Evolutionary conservation across 2,113 vertebrate species (phyloP).

Genomic region (Columbina picui): DNA sequence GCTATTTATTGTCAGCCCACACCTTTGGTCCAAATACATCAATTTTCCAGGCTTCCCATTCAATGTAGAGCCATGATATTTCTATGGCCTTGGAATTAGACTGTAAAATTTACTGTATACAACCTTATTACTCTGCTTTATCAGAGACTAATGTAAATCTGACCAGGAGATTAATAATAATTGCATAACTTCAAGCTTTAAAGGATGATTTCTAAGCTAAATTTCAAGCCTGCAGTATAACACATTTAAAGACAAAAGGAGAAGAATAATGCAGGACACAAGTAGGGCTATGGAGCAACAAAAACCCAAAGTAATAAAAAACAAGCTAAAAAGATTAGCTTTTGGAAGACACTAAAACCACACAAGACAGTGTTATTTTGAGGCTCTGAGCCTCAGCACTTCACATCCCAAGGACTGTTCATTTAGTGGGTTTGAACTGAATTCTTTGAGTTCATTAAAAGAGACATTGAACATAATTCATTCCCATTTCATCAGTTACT

Average conservation of each 20-base stretch:
- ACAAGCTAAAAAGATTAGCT: neutral
- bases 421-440: neutral
- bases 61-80: neutral
- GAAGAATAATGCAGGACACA: neutral
- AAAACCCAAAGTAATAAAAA: neutral
- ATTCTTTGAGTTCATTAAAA: neutral
- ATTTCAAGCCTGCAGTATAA: neutral
- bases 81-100: neutral
- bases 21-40: neutral
- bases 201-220: neutral
- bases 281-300: neutral
- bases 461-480: neutral
- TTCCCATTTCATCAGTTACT: neutral
- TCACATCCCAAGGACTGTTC: neutral
- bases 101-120: neutral
- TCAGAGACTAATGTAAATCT: neutral
- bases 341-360: neutral
- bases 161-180: neutral
- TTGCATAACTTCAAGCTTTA: neutral
- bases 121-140: neutral
- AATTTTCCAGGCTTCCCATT: neutral
- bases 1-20: neutral
- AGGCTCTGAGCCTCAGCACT: neutral
- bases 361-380: neutral
- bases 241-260: neutral